Evolutionary conservation across 2,113 vertebrate species (phyloP).

Genomic region (Ciconia maguari): DNA sequence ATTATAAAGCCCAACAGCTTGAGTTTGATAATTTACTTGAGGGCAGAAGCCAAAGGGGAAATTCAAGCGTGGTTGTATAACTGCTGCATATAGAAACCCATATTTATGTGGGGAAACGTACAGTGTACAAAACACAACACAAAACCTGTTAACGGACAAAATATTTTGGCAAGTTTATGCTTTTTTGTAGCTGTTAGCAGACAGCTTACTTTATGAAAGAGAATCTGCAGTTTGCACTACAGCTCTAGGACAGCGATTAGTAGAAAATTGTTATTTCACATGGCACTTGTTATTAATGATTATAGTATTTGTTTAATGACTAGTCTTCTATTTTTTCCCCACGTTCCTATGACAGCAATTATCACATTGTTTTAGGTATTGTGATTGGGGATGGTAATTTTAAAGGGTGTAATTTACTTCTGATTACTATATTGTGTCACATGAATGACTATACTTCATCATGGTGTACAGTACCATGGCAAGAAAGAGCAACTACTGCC

Average conservation of each 20-base stretch:
- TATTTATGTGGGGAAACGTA: neutral
- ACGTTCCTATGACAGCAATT: neutral
- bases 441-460: slow-evolving; percentile 14
- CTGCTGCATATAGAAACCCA: neutral
- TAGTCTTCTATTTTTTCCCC: neutral
- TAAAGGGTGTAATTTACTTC: slow-evolving; percentile 18
- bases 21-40: neutral
- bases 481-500: neutral
- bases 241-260: neutral
- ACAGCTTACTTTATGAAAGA: neutral
- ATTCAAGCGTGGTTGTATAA: neutral
- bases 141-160: neutral
- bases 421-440: slow-evolving; percentile 54
- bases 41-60: neutral
- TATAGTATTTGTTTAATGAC: slow-evolving; percentile 26
- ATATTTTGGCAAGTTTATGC: neutral
- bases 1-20: neutral
- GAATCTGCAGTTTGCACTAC: neutral
- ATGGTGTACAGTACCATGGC: neutral
- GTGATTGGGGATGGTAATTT: slow-evolving; percentile 3
- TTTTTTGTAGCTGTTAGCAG: neutral
- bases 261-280: slow-evolving; percentile 14
- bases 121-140: neutral
- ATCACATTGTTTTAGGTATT: slow-evolving; percentile 26
- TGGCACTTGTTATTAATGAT: slow-evolving; percentile 38